These are phyloP conservation scores for Callosobruchus maculatus DNA, from an alignment of 2,888 invertebrate genomes.

Conservation along the genomic window DNA sequence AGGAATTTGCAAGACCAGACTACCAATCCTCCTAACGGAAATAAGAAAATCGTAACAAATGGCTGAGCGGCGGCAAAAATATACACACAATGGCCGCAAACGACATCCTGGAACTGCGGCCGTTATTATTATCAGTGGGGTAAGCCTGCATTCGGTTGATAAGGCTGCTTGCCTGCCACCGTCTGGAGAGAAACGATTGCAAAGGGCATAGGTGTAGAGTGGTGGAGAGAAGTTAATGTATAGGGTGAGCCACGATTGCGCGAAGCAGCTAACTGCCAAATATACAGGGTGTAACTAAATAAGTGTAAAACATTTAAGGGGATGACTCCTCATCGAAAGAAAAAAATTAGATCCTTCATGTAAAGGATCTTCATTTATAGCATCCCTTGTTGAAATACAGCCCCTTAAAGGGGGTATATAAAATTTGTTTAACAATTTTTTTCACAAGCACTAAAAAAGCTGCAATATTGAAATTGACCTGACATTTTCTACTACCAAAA, in stretches of 20 bases:
- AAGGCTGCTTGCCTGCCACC: constrained; percentile 31
- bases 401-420: no score
- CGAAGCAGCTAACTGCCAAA: no score
- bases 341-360: no score
- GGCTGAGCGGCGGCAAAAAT: constrained; percentile 8
- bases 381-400: no score
- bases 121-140: constrained; percentile 31
- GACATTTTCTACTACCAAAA: no score
- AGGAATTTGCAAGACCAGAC: background rate
- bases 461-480: no score
- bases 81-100: constrained; percentile 34
- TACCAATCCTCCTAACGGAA: background rate
- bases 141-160: constrained; percentile 36
- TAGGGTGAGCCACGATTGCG: background rate
- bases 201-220: background rate
- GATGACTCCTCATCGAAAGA: no score
- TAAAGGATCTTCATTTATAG: no score
- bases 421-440: no score
- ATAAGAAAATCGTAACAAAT: constrained; percentile 8
- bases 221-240: background rate
- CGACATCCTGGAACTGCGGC: constrained; percentile 27
- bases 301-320: no score
- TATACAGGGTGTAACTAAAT: no score
- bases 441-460: no score
- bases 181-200: constrained; percentile 31